phyloP scores from a whole-genome alignment of 2,113 vertebrate species.

The Stictonetta naevosa region DNA sequence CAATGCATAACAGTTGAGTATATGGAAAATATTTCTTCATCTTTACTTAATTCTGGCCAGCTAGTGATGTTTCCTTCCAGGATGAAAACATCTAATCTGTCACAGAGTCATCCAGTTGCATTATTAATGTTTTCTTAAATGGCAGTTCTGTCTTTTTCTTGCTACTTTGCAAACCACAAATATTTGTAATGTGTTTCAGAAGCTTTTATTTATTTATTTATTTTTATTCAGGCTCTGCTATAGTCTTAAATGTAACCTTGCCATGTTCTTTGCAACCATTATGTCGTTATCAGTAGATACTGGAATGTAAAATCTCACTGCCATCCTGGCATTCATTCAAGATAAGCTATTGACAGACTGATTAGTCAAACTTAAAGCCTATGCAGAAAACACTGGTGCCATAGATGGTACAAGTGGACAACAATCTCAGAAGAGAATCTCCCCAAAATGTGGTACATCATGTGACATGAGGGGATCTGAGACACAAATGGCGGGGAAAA shows the following conservation, averaged over 20 bases:
- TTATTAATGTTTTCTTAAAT: constrained; percentile 68
- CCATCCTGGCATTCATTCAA: background rate
- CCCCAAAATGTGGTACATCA: background rate
- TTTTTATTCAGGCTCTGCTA: background rate
- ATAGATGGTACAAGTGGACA: background rate
- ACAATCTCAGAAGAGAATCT: background rate
- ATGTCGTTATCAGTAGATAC: background rate
- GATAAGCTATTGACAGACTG: background rate
- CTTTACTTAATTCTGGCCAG: constrained; percentile 46
- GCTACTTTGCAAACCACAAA: constrained; percentile 66
- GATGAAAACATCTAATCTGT: constrained; percentile 44
- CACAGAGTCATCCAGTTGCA: constrained; percentile 44
- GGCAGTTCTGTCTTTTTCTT: constrained; percentile 43
- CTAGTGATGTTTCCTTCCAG: constrained; percentile 5
- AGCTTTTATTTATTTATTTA: constrained; percentile 35
- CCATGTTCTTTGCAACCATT: background rate
- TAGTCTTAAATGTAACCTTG: background rate
- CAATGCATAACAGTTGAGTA: background rate
- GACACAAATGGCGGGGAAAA: background rate
- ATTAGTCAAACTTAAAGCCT: background rate
- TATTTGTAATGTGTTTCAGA: constrained; percentile 56
- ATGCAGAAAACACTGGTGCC: background rate
- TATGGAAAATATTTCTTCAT: constrained; percentile 52
- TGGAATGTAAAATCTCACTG: background rate
- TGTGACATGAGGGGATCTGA: rapidly evolving